A percentile compares a stretch with the other conserved stretches of the same genome.
Evolutionary conservation across 2,797 vertebrate species (phyloP).

Genomic region (Sebastes diaconus): DNA sequence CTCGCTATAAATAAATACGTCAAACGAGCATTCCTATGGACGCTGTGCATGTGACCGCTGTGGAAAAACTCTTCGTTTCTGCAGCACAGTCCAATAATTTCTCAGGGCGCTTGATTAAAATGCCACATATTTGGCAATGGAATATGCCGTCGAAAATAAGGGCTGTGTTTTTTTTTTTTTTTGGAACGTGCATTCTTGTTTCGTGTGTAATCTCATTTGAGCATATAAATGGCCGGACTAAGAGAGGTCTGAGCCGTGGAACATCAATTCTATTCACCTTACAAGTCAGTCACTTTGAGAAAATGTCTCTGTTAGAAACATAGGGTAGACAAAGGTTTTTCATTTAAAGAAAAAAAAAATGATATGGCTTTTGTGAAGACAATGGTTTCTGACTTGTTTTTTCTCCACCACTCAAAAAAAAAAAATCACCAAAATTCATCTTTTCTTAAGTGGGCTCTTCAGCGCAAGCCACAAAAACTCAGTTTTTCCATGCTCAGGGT

Average conservation of each 20-base stretch:
- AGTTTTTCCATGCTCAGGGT: conserved; percentile 81
- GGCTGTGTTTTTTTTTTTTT: not conserved
- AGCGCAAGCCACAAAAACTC: conserved; percentile 61
- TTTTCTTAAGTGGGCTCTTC: conserved; percentile 72
- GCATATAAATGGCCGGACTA: conserved; percentile 35
- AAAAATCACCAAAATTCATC: conserved; percentile 54
- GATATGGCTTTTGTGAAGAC: conserved; percentile 33
- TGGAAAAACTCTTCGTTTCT: conserved; percentile 67
- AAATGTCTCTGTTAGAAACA: not conserved
- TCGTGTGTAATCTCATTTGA: conserved; percentile 47
- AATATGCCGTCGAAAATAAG: conserved; percentile 28
- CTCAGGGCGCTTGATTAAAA: conserved; percentile 60
- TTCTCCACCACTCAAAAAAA: conserved; percentile 30
- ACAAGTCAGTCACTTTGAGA: conserved; percentile 10
- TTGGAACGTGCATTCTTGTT: conserved; percentile 53
- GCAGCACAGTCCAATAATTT: conserved; percentile 50
- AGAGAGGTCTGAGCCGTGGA: conserved; percentile 23
- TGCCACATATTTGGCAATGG: conserved; percentile 57
- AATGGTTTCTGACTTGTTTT: conserved; percentile 42
- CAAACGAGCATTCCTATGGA: conserved; percentile 69
- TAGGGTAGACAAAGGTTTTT: not conserved
- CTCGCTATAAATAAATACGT: conserved; percentile 78
- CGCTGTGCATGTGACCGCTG: conserved; percentile 49
- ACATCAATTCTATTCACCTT: conserved; percentile 25
- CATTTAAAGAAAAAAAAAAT: not conserved